These are phyloP conservation scores for Pentamera pediparva DNA, from an alignment of 53 echinoderm and acorn worm species.

Conservation along the genomic window DNA sequence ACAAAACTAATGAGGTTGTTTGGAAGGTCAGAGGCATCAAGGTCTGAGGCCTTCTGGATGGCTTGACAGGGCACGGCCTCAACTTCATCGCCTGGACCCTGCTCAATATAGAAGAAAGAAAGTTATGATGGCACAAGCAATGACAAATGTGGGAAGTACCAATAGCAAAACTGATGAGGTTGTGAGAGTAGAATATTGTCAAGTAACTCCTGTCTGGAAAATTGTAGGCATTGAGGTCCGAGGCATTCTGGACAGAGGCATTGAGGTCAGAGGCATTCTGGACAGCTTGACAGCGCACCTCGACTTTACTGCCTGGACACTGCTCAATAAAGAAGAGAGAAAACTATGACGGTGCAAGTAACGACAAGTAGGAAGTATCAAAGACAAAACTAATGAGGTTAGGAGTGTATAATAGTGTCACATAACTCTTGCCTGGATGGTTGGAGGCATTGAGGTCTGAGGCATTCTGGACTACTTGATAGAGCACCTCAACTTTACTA, in stretches of 20 bases:
- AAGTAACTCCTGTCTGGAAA: conserved; percentile 61
- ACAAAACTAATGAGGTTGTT: conserved; percentile 32
- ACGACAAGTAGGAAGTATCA: no score
- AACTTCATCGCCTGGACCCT: no score
- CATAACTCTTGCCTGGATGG: conserved; percentile 52
- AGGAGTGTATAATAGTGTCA: conserved; percentile 67
- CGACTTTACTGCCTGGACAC: conserved; percentile 78
- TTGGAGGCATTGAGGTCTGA: conserved; percentile 47
- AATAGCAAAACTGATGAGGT: no score
- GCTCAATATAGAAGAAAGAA: no score
- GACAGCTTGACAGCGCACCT: conserved; percentile 51
- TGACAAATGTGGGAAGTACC: no score
- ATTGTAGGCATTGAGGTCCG: conserved; percentile 42
- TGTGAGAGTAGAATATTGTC: conserved; percentile 67
- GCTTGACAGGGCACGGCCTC: conserved; percentile 39
- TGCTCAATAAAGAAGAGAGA: no score
- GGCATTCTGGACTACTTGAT: conserved; percentile 60
- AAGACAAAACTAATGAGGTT: no score
- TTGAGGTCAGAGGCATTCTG: conserved; percentile 56
- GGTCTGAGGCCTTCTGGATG: conserved; percentile 61
- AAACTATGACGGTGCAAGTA: no score
- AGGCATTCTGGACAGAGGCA: conserved; percentile 56
- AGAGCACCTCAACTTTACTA: conserved; percentile 60
- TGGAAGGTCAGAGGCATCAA: conserved; percentile 50
- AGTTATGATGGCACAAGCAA: no score